Base-by-base conservation (phyloP, 2,888 invertebrate genomes). In the Cantharis rustica region DNA sequence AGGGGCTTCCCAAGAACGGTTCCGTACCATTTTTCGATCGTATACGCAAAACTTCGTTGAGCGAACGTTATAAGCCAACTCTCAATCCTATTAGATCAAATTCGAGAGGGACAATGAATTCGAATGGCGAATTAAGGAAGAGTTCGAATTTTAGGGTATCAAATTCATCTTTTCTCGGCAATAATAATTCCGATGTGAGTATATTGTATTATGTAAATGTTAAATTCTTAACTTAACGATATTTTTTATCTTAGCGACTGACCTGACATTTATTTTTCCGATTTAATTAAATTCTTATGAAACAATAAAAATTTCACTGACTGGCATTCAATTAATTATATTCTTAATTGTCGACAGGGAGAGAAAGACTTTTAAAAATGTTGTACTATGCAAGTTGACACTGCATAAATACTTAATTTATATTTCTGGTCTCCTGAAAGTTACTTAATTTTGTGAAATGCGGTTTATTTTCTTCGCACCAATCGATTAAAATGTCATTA, bases 11-110 rank as follows among this genome's bases (percentile, higher is more conserved):
- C 75, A 96, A 96, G 89, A 96, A 96, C 86, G 96, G 96, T 64
- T 96, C 96, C 3, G 96, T 97, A 80, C 96, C 96, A 26, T 95
- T 95, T 86, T 96, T 97, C 88, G 95, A 95, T 88, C 90, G 96
- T 68, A 94, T 96, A 78, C 91, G 95, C 70, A 96, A 96, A 87
- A 94, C 95, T 64, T 95, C 95, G 82, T 93, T 93, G 75, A 94
- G 95, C 72, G 96, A 95, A 87, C 91, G 95, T 85, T 96, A 93
- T 87, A 95, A 95, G 86, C 96, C 96, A 80, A 95, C 95, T 81
- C 88, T 96, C 84, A 94, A 94, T 73, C 95, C 95, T 73, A 95
- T 96, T 81, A 93, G 93, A 86, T 94, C 95, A 77, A 91, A 93
- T 75, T 94, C 94, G 76, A 92, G 95, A 83, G 92, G 92, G 71